These are phyloP conservation scores for Tychaedon coryphoeus DNA, from an alignment of 2,113 vertebrate species.

Conservation along the genomic window DNA sequence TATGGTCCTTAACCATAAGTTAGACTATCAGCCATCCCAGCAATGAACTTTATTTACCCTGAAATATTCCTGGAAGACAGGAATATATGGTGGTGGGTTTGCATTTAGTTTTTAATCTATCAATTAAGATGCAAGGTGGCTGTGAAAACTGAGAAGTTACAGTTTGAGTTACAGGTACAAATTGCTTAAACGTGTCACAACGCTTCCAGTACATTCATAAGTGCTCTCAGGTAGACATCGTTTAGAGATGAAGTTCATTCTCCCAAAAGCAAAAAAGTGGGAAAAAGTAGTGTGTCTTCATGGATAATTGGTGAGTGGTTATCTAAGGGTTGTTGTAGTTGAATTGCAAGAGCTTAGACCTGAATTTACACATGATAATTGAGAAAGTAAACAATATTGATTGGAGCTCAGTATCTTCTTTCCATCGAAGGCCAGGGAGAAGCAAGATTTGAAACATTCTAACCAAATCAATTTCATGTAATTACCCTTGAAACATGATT, in stretches of 20 bases:
- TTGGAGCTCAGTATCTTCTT: slow-evolving; percentile 31
- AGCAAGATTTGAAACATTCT: background rate
- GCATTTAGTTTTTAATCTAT: background rate
- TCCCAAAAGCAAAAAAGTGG: background rate
- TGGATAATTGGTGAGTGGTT: background rate
- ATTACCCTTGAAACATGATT: background rate
- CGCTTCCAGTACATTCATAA: background rate
- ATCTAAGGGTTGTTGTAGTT: background rate
- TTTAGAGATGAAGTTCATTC: background rate
- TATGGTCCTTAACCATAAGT: background rate
- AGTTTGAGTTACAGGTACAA: background rate
- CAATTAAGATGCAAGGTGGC: background rate
- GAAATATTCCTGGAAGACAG: background rate
- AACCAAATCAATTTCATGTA: slow-evolving; percentile 10
- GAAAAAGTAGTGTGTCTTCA: background rate
- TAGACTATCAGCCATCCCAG: background rate
- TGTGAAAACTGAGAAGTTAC: background rate
- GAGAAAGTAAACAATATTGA: slow-evolving; percentile 42
- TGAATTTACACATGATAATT: background rate
- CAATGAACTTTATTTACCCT: background rate
- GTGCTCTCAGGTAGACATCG: background rate
- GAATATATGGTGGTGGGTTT: background rate
- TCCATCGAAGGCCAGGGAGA: background rate
- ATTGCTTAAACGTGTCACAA: background rate
- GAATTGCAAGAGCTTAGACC: background rate